Evolutionary conservation across 2,888 invertebrate species (phyloP), one percentile per base, ranked within the genome.

Genomic region (Cepaea hortensis): DNA sequence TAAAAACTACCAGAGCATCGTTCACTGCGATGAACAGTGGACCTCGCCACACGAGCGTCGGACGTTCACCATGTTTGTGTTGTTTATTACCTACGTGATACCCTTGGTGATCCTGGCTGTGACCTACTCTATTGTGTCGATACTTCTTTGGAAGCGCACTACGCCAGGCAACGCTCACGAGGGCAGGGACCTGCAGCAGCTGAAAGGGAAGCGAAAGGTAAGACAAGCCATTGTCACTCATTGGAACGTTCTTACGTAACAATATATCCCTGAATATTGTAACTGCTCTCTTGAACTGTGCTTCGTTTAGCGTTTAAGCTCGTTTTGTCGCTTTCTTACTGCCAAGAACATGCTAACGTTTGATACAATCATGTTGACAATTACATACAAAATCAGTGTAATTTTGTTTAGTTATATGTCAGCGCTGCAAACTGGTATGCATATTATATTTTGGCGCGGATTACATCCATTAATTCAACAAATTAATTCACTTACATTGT

Each of bases 101-200:
- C 88, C 87, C 11, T 84, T 88, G 62, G 84, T 85, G n/a, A 93
- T 94, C n/a, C 93, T 95, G 48, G 93, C 94, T 4, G 93, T 94
- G 89, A 94, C 95, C 15, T 95, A 95, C 91, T 91, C 94, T 72
- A 93, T 94, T 85, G 95, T 95, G 61, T 94, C 94, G 35, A 91
- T 93, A 89, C 92, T 94, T 85, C 92, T 95, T 89, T 95, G 95
- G 95, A 91, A 94, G 75, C 91, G 95, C 50, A 94, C 94, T 9
- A 92, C 95, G 0, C 95, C 95, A 0, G 95, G 95, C 5, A 95
- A 95, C 89, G 94, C 95, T 0, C 94, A 95, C 88, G 92, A 93
- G 15, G 91, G 91, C 11, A 89, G 95, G 76, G 95, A 95, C 90
- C 91, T 92, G 73, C 94, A 94, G 11, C 95, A 95, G 89, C 91